Evolutionary conservation across 2,113 vertebrate genomes (phyloP).

Genomic region (Forbesichthys papilliferus): DNA sequence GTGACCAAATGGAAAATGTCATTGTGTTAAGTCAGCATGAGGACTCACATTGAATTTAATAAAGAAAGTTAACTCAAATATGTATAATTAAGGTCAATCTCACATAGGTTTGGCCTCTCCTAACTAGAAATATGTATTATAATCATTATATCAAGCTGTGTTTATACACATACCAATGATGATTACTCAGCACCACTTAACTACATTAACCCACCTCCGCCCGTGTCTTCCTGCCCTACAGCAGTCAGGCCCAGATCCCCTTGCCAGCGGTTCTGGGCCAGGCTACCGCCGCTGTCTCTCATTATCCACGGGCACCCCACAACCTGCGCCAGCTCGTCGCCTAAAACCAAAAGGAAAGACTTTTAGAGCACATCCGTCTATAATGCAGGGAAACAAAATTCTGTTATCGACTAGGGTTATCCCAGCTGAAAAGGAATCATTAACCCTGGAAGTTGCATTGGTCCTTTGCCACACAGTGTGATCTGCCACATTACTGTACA

Average conservation of each 20-base stretch:
- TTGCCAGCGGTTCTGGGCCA: slow-evolving; percentile 82
- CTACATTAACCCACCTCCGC: slow-evolving; percentile 51
- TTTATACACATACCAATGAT: background rate
- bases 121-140: background rate
- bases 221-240: slow-evolving; percentile 74
- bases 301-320: slow-evolving; percentile 81
- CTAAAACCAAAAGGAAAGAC: slow-evolving; percentile 37
- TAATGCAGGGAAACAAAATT: background rate
- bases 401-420: background rate
- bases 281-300: slow-evolving; percentile 80
- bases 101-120: background rate
- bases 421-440: background rate
- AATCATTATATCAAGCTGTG: background rate
- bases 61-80: too few species aligned
- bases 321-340: slow-evolving; percentile 81
- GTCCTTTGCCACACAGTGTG: background rate
- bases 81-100: too few species aligned
- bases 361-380: background rate
- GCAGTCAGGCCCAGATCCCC: slow-evolving; percentile 77
- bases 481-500: slow-evolving; percentile 4
- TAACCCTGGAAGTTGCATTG: background rate
- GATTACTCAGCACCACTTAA: background rate
- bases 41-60: too few species aligned
- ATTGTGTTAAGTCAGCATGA: too few species aligned
- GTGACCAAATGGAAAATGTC: too few species aligned